Conservation (phyloP, 2,888 invertebrate species). For the Drosophila peninsularis region DNA sequence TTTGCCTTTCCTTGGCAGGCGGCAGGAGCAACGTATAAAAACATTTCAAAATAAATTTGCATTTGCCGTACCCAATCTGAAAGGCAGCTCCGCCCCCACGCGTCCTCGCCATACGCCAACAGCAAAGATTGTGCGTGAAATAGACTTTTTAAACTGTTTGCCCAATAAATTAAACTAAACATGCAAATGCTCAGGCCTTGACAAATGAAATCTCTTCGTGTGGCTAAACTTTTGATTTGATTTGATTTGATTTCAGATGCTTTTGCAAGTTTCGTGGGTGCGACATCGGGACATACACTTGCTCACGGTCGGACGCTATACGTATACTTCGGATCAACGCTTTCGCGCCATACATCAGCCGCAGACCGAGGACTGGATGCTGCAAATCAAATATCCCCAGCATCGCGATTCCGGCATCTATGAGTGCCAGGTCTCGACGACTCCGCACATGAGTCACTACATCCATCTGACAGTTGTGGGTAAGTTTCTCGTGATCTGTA, state of each 20-base stretch:
- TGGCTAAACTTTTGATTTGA: slow-evolving; percentile 16
- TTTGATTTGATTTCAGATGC: slow-evolving; percentile 84
- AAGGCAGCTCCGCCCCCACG: background rate
- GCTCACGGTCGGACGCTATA: slow-evolving; percentile 94
- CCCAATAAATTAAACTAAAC: slow-evolving; percentile 52
- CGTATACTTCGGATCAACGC: slow-evolving; percentile 95
- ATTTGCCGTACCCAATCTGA: slow-evolving; percentile 43
- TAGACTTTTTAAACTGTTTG: slow-evolving; percentile 76
- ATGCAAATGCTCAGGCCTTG: slow-evolving; percentile 28
- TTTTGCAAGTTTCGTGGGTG: slow-evolving; percentile 95
- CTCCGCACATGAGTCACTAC: slow-evolving; percentile 96
- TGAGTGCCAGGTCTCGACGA: slow-evolving; percentile 97
- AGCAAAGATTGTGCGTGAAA: slow-evolving; percentile 54
- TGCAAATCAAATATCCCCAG: slow-evolving; percentile 96
- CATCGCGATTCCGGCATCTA: slow-evolving; percentile 94
- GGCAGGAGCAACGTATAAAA: slow-evolving; percentile 39
- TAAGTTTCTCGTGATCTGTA: slow-evolving; percentile 86
- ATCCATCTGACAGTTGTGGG: slow-evolving; percentile 96
- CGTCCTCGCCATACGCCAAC: background rate
- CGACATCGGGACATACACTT: slow-evolving; percentile 95
- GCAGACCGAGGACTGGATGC: slow-evolving; percentile 95
- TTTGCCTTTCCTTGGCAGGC: slow-evolving; percentile 17
- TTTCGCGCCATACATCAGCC: slow-evolving; percentile 94
- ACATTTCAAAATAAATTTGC: slow-evolving; percentile 71
- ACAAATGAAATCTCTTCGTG: slow-evolving; percentile 54